Base-by-base conservation (phyloP, 2,113 vertebrate genomes). In the Nerophis ophidion region DNA sequence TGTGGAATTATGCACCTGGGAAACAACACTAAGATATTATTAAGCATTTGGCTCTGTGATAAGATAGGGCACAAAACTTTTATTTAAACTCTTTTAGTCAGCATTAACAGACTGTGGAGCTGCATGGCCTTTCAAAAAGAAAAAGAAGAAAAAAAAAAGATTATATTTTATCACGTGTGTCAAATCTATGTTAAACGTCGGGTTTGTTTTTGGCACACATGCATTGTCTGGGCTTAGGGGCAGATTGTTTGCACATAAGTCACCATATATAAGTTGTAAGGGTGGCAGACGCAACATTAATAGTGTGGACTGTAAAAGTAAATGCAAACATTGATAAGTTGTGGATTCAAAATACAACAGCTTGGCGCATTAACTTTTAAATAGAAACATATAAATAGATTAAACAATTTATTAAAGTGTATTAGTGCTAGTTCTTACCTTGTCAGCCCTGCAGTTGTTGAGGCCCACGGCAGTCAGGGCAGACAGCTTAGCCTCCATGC, bases 371-470 rank as follows among this genome's bases (percentile, higher is more conserved):
- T 51, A 51, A 12, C 11, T 51, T 11, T 44, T 56, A 16, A 36
- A n/a, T 35, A 33, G 12, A 34, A 34, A 13, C 14, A 36, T 11
- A 19, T 50, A 11, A 11, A 50, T 19, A 17, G 35, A 8, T 6
- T 1, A 15, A 34, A 53, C 9, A 15, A 2, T 35, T 45, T n/a
- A 40, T 57, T 57, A 8, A 16, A 4, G 11, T 57, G 17, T 12
- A 45, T 58, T 44, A 58, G 67, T 42, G 55, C 48, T 42, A 16
- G 44, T 54, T 9, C 81, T 89, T 87, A 98, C 97, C 94, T 99
- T 99, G 86, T 98, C 96, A 62, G 68, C 86, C 81, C 96, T 91
- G 92, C 97, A 98, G 91, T 97, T 98, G 87, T 93, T 96, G 63
- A 98, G 89, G 67, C 93, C 93, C 86, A 97, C 88, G 72, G 89